A percentile compares a stretch with the other conserved stretches of the same genome.
These are phyloP conservation scores for Onthophagus sagittarius DNA, from an alignment of 2,888 invertebrate species.

Conservation along the genomic window DNA sequence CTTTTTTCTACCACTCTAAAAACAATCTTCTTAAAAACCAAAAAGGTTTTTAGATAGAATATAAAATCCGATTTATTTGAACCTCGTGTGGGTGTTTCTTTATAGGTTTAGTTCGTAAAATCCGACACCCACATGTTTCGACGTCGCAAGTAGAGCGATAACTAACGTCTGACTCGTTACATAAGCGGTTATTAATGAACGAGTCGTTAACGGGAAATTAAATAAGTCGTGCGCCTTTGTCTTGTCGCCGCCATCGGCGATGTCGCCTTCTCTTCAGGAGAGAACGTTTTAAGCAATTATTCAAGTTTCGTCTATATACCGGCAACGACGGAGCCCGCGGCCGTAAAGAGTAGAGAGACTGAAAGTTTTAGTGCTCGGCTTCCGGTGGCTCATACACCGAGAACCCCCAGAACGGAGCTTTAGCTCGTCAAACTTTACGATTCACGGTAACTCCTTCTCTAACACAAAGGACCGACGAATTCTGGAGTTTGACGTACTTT, in stretches of 20 bases:
- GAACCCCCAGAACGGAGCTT: background rate
- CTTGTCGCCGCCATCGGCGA: background rate
- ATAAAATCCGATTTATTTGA: too few relatives aligned
- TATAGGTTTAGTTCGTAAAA: too few relatives aligned
- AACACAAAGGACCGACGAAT: background rate
- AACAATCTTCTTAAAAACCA: too few relatives aligned
- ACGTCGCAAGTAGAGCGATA: too few relatives aligned
- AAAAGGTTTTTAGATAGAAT: too few relatives aligned
- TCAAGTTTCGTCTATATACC: background rate
- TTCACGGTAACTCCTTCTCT: conserved; percentile 2
- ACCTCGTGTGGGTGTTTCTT: too few relatives aligned
- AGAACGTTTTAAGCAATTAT: conserved; percentile 9
- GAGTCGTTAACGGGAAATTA: background rate
- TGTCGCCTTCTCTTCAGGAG: background rate
- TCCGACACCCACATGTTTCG: too few relatives aligned
- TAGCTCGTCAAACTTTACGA: conserved; percentile 9
- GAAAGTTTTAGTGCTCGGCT: conserved; percentile 10
- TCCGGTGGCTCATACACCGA: conserved; percentile 2
- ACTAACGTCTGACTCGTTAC: background rate
- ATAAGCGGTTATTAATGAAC: background rate
- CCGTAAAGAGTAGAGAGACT: background rate
- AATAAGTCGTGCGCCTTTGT: background rate
- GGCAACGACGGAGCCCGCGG: background rate
- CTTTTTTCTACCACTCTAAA: too few relatives aligned
- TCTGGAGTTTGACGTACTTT: background rate